Evolutionary conservation across 1,140 invertebrate species (phyloP), one percentile per base, ranked within the genome.

Genomic region (Drosophila repleta): DNA sequence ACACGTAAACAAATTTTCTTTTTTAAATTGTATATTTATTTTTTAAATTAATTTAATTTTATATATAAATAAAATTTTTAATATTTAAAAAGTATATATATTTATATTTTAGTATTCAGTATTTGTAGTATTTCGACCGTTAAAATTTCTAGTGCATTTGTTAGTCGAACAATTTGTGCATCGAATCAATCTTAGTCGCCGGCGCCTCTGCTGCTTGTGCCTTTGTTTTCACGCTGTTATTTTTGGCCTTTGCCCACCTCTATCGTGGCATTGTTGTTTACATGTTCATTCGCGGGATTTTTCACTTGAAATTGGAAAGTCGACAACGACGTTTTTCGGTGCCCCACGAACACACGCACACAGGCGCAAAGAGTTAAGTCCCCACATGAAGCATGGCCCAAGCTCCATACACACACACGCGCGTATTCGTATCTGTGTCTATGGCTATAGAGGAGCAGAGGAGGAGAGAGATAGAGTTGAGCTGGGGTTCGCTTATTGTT

Each of bases 251-350:
- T 55, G 77, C 67, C 65, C 78, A 85, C 81, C 81, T 87, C 81
- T 87, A 81, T 75, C 72, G 53, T 17, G n/a, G 68, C 68, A 48
- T 56, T 74, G 78, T 87, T 87, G 83, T 88, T 87, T 88, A 87
- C 83, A 87, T 83, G 79, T 88, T 88, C 83, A 88, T 87, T 87
- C 83, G 83, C 84, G 79, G 82, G 72, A 87, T 87, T 87, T 87
- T 87, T 87, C 76, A 82, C 83, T 87, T 83, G 75, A 87, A 87
- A 87, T 87, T 87, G 79, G 83, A 87, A 87, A 87, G 83, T 87
- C 82, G 75, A 72, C 79, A 83, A 51, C 65, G 82, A 76, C 48
- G 48, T 53, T 66, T 65, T 53, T 18, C 29, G 18, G 0, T 35
- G 45, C 11, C 18, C 15, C 29, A 35, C 37, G n/a, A 13, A 15